Percentiles rank a stretch among this genome's conserved stretches.
phyloP scores from a whole-genome alignment of 2,797 vertebrate genomes.

The Crypturellus tataupa region DNA sequence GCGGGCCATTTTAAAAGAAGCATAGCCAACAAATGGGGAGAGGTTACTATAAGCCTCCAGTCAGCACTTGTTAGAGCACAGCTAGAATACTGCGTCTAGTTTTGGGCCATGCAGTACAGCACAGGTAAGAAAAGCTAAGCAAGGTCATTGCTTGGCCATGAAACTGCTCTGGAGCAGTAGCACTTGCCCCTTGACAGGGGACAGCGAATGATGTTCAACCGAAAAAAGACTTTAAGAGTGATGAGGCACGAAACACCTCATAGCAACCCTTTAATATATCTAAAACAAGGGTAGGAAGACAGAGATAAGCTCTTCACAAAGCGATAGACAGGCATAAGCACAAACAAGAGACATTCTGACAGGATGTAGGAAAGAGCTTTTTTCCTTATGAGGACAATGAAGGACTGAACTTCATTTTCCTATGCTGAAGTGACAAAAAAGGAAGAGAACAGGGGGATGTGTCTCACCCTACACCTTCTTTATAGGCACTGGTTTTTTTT shows the following conservation, averaged over 20 bases:
- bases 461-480: background rate
- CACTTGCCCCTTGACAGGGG: rapidly evolving
- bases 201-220: background rate
- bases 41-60: background rate
- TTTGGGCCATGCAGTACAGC: background rate
- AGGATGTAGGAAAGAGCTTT: background rate
- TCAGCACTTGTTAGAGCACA: background rate
- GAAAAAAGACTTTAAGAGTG: background rate
- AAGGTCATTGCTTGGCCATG: background rate
- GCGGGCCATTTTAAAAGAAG: background rate
- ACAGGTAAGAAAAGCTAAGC: background rate
- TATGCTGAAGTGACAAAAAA: background rate
- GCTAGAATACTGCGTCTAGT: rapidly evolving
- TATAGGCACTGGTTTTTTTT: background rate
- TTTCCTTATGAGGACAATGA: background rate
- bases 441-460: rapidly evolving
- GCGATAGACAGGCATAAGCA: background rate
- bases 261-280: background rate
- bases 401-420: background rate
- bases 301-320: background rate
- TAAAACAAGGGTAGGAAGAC: background rate
- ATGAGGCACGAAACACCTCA: background rate
- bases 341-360: background rate
- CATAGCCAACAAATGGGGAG: rapidly evolving
- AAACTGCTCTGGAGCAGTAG: background rate